Percentiles rank a stretch among this genome's conserved stretches.
Conservation (phyloP, 2,113 vertebrate genomes). For the Alouatta palliata region DNA sequence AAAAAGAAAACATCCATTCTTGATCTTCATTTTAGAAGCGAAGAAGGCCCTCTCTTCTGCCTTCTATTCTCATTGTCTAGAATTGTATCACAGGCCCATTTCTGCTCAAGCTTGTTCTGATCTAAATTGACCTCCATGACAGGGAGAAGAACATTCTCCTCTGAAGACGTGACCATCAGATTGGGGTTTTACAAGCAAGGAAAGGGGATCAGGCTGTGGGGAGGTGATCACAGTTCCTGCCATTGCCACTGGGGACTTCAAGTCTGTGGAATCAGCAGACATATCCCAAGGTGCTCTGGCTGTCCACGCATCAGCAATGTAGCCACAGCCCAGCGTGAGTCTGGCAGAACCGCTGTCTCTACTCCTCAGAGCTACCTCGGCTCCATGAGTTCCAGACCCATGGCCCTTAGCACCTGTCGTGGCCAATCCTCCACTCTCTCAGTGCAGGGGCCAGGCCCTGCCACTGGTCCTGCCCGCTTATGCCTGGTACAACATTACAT, state of each 20-base stretch:
- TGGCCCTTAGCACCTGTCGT: accelerated
- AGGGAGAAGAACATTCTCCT: neutral
- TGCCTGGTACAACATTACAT: neutral
- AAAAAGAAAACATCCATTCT: neutral
- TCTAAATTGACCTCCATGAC: neutral
- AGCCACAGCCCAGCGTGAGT: neutral
- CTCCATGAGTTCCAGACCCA: accelerated
- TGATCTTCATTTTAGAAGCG: neutral
- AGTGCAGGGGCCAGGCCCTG: accelerated
- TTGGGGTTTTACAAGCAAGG: neutral
- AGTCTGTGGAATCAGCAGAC: neutral
- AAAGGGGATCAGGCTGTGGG: neutral
- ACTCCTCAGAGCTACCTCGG: neutral
- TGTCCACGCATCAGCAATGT: neutral
- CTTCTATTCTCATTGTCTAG: neutral
- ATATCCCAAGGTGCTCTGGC: accelerated
- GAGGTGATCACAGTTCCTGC: neutral
- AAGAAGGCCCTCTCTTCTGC: neutral
- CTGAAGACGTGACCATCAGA: neutral
- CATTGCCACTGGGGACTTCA: neutral
- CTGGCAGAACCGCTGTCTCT: neutral
- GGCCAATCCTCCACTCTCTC: neutral
- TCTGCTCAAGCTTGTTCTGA: neutral
- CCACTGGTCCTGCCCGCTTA: neutral
- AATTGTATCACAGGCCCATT: neutral